These are phyloP conservation scores for Tretioscincus oriximinensis DNA, from an alignment of 2,113 vertebrate species.

Conservation along the genomic window DNA sequence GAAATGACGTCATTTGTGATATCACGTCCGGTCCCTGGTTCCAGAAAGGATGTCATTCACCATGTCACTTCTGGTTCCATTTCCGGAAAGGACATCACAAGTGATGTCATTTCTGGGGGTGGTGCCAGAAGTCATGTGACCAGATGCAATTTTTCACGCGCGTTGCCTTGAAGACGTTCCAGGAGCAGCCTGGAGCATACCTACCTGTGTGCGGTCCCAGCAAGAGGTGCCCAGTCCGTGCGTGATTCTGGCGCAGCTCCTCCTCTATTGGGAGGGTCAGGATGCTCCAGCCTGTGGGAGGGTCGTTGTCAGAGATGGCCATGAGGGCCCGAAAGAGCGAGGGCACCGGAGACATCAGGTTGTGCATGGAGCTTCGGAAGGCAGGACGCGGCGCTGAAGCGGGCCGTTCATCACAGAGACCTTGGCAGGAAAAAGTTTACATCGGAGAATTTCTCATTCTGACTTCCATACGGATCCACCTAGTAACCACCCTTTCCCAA, in stretches of 20 bases:
- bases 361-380: slow-evolving; percentile 69
- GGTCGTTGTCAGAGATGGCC: slow-evolving; percentile 47
- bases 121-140: no score
- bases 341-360: slow-evolving; percentile 63
- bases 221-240: background rate
- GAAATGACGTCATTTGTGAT: no score
- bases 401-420: slow-evolving; percentile 64
- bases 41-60: no score
- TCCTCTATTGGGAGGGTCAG: background rate
- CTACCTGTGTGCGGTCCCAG: slow-evolving; percentile 21
- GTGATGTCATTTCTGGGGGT: no score
- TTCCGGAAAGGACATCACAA: no score
- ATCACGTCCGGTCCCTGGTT: no score
- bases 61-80: no score
- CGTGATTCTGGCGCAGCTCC: slow-evolving; percentile 13
- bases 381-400: slow-evolving; percentile 64
- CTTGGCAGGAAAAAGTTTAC: slow-evolving; percentile 48
- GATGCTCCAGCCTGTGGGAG: slow-evolving; percentile 12
- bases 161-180: background rate
- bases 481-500: background rate
- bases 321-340: slow-evolving; percentile 59
- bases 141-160: no score
- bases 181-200: background rate
- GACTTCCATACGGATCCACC: no score
- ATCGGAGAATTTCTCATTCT: no score